Percentiles rank a stretch among this genome's conserved stretches.
Evolutionary conservation across 35 echinoderm and acorn worm species (phyloP).

Genomic region (Ptychodera flava): DNA sequence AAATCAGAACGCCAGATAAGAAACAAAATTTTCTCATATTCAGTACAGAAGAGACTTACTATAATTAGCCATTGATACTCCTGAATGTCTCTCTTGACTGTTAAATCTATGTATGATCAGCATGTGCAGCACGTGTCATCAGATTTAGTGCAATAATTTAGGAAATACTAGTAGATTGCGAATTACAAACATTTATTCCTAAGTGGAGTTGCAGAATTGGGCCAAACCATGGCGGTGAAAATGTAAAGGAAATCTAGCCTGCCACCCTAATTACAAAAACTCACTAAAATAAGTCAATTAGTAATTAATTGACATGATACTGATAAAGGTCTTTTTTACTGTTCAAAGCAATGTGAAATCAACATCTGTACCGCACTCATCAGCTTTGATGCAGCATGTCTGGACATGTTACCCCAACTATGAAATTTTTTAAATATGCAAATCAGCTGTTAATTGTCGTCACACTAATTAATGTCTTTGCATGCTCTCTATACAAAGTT

Average conservation of each 20-base stretch:
- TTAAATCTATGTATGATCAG: no score
- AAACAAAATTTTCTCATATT: no score
- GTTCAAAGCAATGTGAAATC: neutral
- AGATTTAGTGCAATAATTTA: no score
- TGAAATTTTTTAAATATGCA: neutral
- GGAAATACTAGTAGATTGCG: neutral
- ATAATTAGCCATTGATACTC: no score
- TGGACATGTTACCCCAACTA: neutral
- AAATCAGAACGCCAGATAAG: no score
- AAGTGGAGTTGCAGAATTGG: neutral
- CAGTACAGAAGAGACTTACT: no score
- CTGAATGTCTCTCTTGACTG: no score
- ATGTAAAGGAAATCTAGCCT: no score
- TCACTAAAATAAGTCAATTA: neutral
- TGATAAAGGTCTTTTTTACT: neutral
- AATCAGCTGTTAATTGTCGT: neutral
- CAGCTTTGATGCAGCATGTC: neutral
- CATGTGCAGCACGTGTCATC: no score
- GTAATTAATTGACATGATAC: neutral
- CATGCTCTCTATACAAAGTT: no score
- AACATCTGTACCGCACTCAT: neutral
- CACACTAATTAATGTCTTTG: neutral
- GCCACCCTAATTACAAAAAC: neutral
- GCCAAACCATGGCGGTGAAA: neutral
- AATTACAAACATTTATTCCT: neutral